Evolutionary conservation across 2,888 invertebrate species (phyloP).

Genomic region (Scrobipalpa atriplicella): DNA sequence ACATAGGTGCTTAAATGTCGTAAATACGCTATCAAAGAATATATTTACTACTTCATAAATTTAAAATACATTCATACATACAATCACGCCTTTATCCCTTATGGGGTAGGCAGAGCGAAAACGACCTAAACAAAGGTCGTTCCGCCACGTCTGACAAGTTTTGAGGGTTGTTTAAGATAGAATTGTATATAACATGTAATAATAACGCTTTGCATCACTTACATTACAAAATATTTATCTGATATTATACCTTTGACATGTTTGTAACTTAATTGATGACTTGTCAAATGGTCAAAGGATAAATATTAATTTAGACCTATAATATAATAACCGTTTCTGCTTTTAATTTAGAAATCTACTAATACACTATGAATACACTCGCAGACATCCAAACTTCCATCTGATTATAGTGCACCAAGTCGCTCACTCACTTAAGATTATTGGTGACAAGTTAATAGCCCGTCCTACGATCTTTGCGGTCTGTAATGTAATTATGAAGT

Average conservation of each 20-base stretch:
- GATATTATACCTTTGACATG: conserved; percentile 5
- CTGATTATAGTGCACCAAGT: not conserved
- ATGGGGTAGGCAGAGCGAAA: too few species aligned
- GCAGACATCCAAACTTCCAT: not conserved
- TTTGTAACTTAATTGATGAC: not conserved
- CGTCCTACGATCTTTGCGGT: conserved; percentile 6
- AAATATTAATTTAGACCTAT: not conserved
- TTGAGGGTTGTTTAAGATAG: too few species aligned
- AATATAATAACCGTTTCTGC: not conserved
- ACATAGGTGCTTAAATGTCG: too few species aligned
- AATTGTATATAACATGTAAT: too few species aligned
- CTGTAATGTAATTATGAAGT: not conserved
- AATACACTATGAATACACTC: too few species aligned
- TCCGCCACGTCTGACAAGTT: too few species aligned
- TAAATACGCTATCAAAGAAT: too few species aligned
- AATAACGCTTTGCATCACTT: too few species aligned
- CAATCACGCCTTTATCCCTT: too few species aligned
- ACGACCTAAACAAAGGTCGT: too few species aligned
- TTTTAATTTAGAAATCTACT: not conserved
- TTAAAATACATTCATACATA: too few species aligned
- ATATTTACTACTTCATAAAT: too few species aligned
- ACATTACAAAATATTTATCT: not conserved
- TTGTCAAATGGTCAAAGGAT: not conserved
- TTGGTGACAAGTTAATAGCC: conserved; percentile 34
- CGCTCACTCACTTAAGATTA: conserved; percentile 8